Evolutionary conservation across 2,797 vertebrate species (phyloP), one percentile per base, ranked within the genome.

Genomic region (Phoeniculus purpureus): DNA sequence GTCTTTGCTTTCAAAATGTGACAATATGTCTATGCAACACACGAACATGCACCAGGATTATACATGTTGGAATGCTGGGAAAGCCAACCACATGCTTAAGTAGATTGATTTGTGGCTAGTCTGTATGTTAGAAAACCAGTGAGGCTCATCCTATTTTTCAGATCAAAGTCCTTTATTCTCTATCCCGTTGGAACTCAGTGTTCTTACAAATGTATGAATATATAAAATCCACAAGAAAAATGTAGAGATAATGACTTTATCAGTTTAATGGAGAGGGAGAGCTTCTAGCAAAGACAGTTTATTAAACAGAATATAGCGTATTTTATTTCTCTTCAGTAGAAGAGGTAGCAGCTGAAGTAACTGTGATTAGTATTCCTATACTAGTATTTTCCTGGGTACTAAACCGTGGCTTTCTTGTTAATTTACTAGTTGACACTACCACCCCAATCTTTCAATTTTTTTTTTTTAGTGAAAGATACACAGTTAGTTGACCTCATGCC

Each of bases 341-440:
- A 89, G 60, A 78, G 64, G 12, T 58, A 78, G 87, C 62, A 62
- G 55, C 55, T 74, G 50, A 94, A 91, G 64, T 71, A 45, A 11
- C 87, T 89, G 67, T 74, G n/a, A 59, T 72, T 50, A 73, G 31
- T 60, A 29, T 77, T 80, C 71, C 56, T 87, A 34, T 81, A 70
- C 78, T 52, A 65, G 12, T 71, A 32, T 84, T 81, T 92, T 85
- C 54, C 51, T 61, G 62, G 25, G 37, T 76, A 19, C 25, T 22
- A 71, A 59, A 68, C 67, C 88, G 31, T 80, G 77, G 58, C 27
- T 32, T 85, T 94, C 84, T 77, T 62, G 43, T 94, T 88, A 81
- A 61, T 86, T 88, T 60, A 48, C 40, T 87, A 43, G 32, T 37
- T 68, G 15, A 32, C 29, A 82, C 22, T 29, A 58, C 52, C 40